A percentile compares a stretch with the other conserved stretches of the same genome.
Evolutionary conservation across 1,140 invertebrate species (phyloP).

Genomic region (Riptortus pedestris): DNA sequence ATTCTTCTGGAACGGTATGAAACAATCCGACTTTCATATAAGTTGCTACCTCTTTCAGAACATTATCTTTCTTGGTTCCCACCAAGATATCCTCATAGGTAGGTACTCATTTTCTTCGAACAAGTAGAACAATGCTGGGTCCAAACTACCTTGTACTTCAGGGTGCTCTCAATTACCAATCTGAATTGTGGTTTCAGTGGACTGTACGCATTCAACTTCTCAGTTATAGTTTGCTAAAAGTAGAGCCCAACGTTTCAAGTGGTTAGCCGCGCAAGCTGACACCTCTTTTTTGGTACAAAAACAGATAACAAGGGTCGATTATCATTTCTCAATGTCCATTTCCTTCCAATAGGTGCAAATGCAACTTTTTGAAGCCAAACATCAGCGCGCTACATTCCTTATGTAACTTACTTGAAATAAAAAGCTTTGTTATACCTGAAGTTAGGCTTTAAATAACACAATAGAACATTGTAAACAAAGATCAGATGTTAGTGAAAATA

Average conservation of each 20-base stretch:
- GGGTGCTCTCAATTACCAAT: conserved; percentile 11
- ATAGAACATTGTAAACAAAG: too few species aligned
- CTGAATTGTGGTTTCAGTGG: neutral
- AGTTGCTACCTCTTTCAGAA: neutral
- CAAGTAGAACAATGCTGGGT: neutral
- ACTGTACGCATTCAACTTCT: neutral
- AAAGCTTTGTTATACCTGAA: too few species aligned
- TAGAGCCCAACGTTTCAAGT: neutral
- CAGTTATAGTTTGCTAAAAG: conserved; percentile 6
- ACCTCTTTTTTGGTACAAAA: conserved; percentile 7
- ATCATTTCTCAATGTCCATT: neutral
- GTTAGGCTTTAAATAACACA: too few species aligned
- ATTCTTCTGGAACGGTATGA: neutral
- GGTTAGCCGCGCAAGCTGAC: neutral
- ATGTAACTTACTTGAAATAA: conserved; percentile 24
- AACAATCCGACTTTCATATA: neutral
- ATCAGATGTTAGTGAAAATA: too few species aligned
- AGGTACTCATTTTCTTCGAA: neutral
- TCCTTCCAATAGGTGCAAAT: conserved; percentile 16
- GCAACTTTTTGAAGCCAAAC: neutral
- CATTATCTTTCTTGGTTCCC: neutral
- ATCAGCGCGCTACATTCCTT: neutral
- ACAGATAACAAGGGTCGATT: neutral
- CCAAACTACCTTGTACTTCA: neutral
- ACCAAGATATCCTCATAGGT: neutral